Percentiles rank a stretch among this genome's conserved stretches.
Evolutionary conservation across 2,888 invertebrate genomes (phyloP).

Genomic region (Cerastis rubricosa): DNA sequence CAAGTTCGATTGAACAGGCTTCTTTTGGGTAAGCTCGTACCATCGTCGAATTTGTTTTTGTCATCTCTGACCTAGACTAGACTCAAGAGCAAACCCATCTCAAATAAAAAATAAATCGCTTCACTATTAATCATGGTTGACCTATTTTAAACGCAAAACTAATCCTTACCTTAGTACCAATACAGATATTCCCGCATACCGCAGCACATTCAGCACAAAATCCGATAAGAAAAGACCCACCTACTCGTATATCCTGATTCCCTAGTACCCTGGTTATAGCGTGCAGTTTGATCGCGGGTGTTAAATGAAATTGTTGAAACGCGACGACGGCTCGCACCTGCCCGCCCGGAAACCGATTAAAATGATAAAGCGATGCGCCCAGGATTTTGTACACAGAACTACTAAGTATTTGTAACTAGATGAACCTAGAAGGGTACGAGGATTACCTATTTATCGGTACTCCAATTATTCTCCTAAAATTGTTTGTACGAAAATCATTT

Average conservation of each 20-base stretch:
- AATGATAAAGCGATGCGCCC: slow-evolving; percentile 83
- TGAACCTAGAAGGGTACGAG: not conserved
- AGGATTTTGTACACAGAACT: slow-evolving; percentile 60
- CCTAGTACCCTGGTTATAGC: slow-evolving; percentile 52
- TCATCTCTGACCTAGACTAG: too few relatives aligned
- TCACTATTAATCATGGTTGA: too few relatives aligned
- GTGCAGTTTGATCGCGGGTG: slow-evolving; percentile 60
- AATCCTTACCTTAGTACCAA: slow-evolving; percentile 20
- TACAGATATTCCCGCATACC: slow-evolving; percentile 16
- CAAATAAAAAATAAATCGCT: too few relatives aligned
- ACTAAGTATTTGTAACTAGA: slow-evolving; percentile 53
- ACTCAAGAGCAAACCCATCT: too few relatives aligned
- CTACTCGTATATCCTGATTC: slow-evolving; percentile 33
- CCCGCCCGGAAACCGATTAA: slow-evolving; percentile 84
- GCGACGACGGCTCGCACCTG: slow-evolving; percentile 80
- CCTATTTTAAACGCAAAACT: too few relatives aligned
- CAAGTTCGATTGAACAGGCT: too few relatives aligned
- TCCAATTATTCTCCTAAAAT: too few relatives aligned
- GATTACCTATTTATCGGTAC: too few relatives aligned
- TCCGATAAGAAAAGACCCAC: slow-evolving; percentile 45
- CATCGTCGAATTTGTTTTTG: too few relatives aligned
- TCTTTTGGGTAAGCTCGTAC: too few relatives aligned
- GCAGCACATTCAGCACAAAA: slow-evolving; percentile 36
- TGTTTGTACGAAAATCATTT: too few relatives aligned
- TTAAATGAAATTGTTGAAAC: slow-evolving; percentile 78